Conservation (phyloP, 2,888 invertebrate genomes). For the Sarcophaga carnaria region DNA sequence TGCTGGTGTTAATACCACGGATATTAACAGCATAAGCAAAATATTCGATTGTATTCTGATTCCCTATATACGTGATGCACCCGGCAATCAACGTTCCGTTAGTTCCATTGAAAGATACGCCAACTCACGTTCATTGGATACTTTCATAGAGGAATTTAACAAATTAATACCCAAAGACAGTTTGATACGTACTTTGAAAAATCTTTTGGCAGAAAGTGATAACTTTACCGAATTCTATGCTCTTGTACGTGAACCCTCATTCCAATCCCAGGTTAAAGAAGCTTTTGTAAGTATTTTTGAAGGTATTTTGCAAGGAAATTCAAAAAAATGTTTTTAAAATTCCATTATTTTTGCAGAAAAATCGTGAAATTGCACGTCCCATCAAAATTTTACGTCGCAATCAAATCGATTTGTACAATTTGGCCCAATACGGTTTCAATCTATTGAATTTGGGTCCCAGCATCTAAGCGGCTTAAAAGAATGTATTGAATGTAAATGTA, state of each 20-base stretch:
- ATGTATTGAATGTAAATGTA: not conserved
- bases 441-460: slow-evolving; percentile 33
- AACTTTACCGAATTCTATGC: slow-evolving; percentile 44
- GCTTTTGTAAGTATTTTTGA: slow-evolving; percentile 40
- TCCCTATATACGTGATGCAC: slow-evolving; percentile 10
- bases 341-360: not conserved
- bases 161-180: slow-evolving; percentile 15
- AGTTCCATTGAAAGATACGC: not conserved
- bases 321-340: no score
- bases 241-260: slow-evolving; percentile 23
- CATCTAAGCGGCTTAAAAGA: not conserved
- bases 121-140: slow-evolving; percentile 18
- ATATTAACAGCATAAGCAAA: slow-evolving; percentile 37
- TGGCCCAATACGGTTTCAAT: slow-evolving; percentile 29
- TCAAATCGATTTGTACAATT: slow-evolving; percentile 40
- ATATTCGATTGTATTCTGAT: slow-evolving; percentile 43
- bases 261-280: not conserved
- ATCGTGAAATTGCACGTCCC: slow-evolving; percentile 2
- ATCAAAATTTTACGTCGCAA: slow-evolving; percentile 28
- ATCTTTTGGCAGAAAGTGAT: not conserved
- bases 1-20: slow-evolving; percentile 31
- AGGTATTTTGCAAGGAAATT: no score
- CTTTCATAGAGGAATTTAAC: slow-evolving; percentile 2
- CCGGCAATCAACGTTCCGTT: not conserved
- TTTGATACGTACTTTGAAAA: not conserved